These are phyloP conservation scores for Nemoura dubitans DNA, from an alignment of 2,888 invertebrate genomes.

Conservation along the genomic window DNA sequence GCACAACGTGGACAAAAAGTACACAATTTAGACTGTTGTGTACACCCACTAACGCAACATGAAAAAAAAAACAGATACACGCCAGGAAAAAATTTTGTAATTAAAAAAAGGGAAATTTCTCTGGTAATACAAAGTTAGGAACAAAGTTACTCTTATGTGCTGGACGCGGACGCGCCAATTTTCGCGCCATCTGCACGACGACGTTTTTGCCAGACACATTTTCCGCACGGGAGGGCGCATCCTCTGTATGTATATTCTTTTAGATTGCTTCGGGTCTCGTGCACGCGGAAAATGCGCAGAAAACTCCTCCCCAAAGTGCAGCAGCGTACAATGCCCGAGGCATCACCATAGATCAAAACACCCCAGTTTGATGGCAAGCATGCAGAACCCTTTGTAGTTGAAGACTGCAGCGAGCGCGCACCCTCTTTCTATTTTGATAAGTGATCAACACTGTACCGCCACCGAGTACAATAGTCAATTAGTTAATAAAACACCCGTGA, in stretches of 20 bases:
- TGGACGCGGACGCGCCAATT: background rate
- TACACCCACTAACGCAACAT: background rate
- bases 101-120: background rate
- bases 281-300: background rate
- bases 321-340: background rate
- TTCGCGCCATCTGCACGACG: background rate
- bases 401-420: background rate
- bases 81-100: background rate
- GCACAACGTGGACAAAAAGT: background rate
- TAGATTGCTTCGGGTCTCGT: background rate
- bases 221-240: background rate
- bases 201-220: background rate
- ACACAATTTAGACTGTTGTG: background rate
- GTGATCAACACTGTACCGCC: conserved; percentile 18
- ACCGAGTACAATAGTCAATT: conserved; percentile 26
- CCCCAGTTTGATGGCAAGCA: background rate
- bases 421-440: background rate
- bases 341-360: background rate
- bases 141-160: background rate
- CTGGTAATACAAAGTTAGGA: background rate
- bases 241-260: background rate
- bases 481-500: conserved; percentile 31
- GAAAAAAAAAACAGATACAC: background rate
- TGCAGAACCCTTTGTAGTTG: conserved; percentile 27
- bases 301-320: conserved; percentile 18